Evolutionary conservation across 2,797 vertebrate genomes (phyloP).

Genomic region (Botia almorhae): DNA sequence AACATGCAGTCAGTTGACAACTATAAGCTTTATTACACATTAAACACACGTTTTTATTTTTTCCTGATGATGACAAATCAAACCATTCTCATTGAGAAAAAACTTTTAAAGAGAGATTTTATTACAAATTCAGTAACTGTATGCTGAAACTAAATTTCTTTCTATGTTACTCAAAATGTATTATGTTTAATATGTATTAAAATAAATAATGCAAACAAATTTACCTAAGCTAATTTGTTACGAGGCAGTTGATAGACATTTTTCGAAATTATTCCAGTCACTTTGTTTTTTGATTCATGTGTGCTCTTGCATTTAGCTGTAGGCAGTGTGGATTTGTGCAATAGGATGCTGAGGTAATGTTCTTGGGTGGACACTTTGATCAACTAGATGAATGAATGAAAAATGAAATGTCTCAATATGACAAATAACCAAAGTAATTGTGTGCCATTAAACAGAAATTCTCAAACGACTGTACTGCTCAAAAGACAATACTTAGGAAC

Average conservation of each 20-base stretch:
- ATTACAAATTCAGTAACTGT: background rate
- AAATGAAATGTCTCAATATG: slow-evolving; percentile 38
- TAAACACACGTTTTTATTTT: slow-evolving; percentile 1
- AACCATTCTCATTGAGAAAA: background rate
- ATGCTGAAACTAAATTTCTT: background rate
- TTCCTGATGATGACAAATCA: slow-evolving; percentile 26
- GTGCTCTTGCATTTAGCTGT: background rate
- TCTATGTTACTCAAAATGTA: background rate
- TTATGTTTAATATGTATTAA: background rate
- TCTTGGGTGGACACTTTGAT: background rate
- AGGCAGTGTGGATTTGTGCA: background rate
- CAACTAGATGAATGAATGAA: slow-evolving; percentile 1
- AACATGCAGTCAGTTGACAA: slow-evolving; percentile 4
- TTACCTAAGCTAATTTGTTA: background rate
- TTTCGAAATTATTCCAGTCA: background rate
- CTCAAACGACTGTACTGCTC: slow-evolving; percentile 11
- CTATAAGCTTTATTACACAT: background rate
- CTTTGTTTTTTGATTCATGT: background rate
- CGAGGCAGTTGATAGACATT: background rate
- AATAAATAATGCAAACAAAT: background rate
- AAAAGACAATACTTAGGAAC: slow-evolving; percentile 20
- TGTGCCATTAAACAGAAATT: slow-evolving; percentile 41
- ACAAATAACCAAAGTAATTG: slow-evolving; percentile 46
- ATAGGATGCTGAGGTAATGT: background rate
- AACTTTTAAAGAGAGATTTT: background rate